Percentiles rank a stretch among this genome's conserved stretches.
Evolutionary conservation across 1,140 invertebrate genomes (phyloP).

Genomic region (Penaeus indicus): DNA sequence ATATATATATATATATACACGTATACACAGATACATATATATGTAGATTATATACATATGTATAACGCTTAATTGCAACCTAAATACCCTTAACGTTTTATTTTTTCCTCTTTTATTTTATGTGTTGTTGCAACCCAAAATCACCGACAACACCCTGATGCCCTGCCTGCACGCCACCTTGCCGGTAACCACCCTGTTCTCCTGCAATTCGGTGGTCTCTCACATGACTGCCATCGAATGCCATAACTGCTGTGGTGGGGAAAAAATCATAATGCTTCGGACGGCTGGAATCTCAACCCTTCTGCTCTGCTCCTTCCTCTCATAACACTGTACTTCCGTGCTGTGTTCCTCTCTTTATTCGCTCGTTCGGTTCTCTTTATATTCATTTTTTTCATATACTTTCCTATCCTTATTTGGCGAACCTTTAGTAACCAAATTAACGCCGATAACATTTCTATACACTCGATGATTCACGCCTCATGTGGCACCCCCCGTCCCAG

Average conservation of each 20-base stretch:
- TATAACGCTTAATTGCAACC: no score
- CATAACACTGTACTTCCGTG: not conserved
- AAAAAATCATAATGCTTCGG: no score
- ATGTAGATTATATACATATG: not conserved
- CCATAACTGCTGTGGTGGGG: no score
- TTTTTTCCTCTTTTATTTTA: no score
- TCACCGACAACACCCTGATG: no score
- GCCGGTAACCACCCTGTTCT: no score
- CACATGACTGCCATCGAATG: no score
- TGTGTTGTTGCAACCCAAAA: no score
- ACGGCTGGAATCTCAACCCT: not conserved
- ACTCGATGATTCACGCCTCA: conserved; percentile 27
- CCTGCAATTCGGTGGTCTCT: no score
- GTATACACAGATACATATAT: not conserved
- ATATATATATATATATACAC: not conserved
- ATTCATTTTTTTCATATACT: conserved; percentile 7
- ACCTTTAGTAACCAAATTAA: not conserved
- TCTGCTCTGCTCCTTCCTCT: not conserved
- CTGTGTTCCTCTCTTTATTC: conserved; percentile 11
- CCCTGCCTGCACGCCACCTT: no score
- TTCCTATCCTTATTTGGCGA: not conserved
- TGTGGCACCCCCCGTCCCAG: conserved; percentile 73
- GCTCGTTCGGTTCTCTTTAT: not conserved
- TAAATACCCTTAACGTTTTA: no score
- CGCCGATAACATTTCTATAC: conserved; percentile 37